phyloP scores from a whole-genome alignment of 2,797 vertebrate genomes.

The Xenops minutus region DNA sequence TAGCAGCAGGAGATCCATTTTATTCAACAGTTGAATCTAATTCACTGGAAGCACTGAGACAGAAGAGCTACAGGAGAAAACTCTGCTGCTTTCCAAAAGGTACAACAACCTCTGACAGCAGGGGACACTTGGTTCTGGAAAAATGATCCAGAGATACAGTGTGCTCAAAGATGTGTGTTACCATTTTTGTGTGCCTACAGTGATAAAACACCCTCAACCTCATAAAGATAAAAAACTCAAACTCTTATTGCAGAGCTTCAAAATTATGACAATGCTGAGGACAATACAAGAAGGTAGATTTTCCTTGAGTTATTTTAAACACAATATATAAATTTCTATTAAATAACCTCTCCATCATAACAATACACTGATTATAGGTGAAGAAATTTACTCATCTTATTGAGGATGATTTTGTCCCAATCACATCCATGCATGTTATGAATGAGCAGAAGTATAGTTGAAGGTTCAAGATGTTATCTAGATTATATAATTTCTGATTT shows the following conservation, averaged over 20 bases:
- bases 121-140: neutral
- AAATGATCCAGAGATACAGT: neutral
- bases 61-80: neutral
- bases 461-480: neutral
- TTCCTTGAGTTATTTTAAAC: neutral
- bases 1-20: neutral
- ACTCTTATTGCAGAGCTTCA: neutral
- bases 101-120: neutral
- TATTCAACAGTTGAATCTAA: neutral
- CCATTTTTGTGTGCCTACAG: neutral
- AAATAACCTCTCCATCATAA: neutral
- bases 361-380: neutral
- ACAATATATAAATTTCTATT: neutral
- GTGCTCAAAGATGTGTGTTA: neutral
- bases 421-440: rapidly evolving
- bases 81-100: neutral
- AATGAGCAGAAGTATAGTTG: neutral
- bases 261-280: neutral
- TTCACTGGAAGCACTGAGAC: neutral
- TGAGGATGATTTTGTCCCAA: neutral
- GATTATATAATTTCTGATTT: neutral
- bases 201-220: neutral
- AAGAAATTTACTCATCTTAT: neutral
- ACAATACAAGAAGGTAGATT: neutral
- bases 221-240: neutral